Evolutionary conservation across 2,888 invertebrate species (phyloP).

Genomic region (Parnassius mnemosyne): DNA sequence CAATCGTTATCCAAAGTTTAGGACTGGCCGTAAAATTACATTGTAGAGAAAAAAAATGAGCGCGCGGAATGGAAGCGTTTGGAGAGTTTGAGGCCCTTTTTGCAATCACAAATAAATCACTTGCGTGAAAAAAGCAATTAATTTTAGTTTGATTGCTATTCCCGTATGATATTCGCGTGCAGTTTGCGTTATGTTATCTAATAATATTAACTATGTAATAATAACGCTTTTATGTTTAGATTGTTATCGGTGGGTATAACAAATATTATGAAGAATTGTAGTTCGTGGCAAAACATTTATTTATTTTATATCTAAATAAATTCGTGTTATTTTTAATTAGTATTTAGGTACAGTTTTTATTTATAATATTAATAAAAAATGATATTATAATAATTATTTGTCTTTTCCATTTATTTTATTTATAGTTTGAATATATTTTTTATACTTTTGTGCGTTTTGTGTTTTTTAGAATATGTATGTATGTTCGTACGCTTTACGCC

Average conservation of each 20-base stretch:
- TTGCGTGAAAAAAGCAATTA: background rate
- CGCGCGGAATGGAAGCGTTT: background rate
- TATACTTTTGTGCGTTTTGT: too few species aligned
- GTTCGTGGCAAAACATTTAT: background rate
- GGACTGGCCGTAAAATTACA: constrained; percentile 10
- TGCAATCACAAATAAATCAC: background rate
- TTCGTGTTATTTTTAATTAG: too few species aligned
- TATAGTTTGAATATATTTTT: background rate
- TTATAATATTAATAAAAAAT: too few species aligned
- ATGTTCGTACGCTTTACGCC: background rate
- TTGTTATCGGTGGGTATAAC: too few species aligned
- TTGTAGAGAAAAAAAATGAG: constrained; percentile 7
- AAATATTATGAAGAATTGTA: too few species aligned
- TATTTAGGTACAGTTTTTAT: too few species aligned
- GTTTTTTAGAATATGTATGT: too few species aligned
- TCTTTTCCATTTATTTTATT: background rate
- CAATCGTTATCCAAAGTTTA: background rate
- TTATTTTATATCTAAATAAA: too few species aligned
- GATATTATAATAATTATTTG: too few species aligned
- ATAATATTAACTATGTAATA: background rate
- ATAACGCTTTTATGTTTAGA: too few species aligned
- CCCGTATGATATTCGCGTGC: constrained; percentile 1
- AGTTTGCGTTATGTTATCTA: constrained; percentile 7
- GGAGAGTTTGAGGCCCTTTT: background rate
- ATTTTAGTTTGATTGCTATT: constrained; percentile 13